These are phyloP conservation scores for Lepidochrysops patricia DNA, from an alignment of 2,888 invertebrate species.

Conservation along the genomic window DNA sequence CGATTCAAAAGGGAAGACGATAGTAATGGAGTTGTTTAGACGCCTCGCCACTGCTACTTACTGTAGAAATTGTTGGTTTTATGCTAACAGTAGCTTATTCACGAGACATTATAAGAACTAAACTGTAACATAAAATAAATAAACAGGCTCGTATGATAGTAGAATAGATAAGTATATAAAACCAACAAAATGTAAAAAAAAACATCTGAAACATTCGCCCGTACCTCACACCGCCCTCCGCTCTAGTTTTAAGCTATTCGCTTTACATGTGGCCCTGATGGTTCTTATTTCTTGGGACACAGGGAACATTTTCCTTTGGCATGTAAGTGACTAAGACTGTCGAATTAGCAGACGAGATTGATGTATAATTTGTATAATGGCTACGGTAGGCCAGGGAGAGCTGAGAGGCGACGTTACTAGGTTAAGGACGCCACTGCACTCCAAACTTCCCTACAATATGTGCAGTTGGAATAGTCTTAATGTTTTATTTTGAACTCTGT, in stretches of 20 bases:
- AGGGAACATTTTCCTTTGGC: background rate
- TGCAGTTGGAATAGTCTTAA: background rate
- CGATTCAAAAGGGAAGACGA: no score
- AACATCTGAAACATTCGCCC: background rate
- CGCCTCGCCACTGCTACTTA: no score
- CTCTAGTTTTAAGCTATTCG: constrained; percentile 6
- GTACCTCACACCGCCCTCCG: background rate
- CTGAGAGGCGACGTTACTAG: background rate
- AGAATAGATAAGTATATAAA: no score
- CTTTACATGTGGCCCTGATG: background rate
- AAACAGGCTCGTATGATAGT: no score
- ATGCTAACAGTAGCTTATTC: no score
- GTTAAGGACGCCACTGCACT: background rate
- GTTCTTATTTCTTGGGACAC: background rate
- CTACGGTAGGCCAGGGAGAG: background rate
- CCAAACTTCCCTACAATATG: background rate
- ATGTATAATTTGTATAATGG: background rate
- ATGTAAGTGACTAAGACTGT: background rate
- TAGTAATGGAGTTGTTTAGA: no score
- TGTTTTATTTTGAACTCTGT: background rate
- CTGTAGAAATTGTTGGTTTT: no score
- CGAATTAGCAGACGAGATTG: constrained; percentile 7
- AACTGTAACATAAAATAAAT: no score
- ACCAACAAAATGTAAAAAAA: background rate
- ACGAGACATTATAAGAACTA: no score